Evolutionary conservation across 2,797 vertebrate species (phyloP).

Genomic region (Uromys caudimaculatus): DNA sequence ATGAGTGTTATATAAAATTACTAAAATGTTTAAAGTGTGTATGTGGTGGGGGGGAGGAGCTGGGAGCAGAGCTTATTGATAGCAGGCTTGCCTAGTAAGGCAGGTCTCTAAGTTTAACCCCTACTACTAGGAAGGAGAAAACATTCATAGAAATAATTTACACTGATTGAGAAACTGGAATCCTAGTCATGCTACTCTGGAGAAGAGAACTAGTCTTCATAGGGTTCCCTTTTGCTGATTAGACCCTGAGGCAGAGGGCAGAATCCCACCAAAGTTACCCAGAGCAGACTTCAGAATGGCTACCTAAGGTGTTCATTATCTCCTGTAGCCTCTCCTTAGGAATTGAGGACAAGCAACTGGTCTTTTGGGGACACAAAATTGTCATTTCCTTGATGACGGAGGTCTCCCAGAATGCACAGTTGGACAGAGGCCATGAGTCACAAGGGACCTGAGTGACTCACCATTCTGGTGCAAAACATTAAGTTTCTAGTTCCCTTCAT

Average conservation of each 20-base stretch:
- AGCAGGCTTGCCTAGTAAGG: neutral
- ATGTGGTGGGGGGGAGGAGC: neutral
- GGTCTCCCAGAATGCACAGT: neutral
- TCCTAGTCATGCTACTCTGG: neutral
- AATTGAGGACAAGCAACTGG: neutral
- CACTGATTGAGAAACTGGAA: neutral
- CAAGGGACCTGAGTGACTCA: neutral
- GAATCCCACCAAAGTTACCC: neutral
- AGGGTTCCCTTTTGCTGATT: neutral
- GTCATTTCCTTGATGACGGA: neutral
- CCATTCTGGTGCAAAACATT: neutral
- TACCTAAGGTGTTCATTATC: neutral
- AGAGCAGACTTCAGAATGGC: neutral
- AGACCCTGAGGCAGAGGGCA: neutral
- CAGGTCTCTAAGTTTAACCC: neutral
- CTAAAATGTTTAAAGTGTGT: neutral
- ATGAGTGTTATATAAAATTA: neutral
- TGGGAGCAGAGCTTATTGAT: neutral
- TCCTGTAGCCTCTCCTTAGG: neutral
- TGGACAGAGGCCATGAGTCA: neutral
- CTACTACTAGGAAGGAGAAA: neutral
- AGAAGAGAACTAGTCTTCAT: neutral
- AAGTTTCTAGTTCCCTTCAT: neutral
- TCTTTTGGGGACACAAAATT: neutral
- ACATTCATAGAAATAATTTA: neutral